Conservation (phyloP, 2,113 vertebrate genomes). For the Mastomys coucha region DNA sequence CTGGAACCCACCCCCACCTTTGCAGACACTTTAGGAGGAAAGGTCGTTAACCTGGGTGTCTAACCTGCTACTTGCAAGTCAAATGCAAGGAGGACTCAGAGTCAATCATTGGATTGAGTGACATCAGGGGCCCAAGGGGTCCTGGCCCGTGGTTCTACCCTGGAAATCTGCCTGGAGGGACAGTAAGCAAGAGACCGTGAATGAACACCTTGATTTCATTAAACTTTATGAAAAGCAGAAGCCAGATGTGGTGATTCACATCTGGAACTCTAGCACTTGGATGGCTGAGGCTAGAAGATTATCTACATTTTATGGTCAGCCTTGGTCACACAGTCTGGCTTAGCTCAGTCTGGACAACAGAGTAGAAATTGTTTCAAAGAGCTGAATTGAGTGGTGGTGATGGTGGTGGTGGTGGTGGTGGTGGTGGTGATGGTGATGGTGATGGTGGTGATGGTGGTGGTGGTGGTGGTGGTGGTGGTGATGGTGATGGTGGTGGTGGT, state of each 20-base stretch:
- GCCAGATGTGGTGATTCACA: not conserved
- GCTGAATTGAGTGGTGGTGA: no score
- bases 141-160: not conserved
- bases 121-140: not conserved
- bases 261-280: not conserved
- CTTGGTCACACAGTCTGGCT: not conserved
- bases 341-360: not conserved
- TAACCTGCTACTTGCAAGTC: not conserved
- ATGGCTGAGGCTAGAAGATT: not conserved
- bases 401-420: not conserved
- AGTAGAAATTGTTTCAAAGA: not conserved
- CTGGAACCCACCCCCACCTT: no score
- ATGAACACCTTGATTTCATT: not conserved
- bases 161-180: not conserved
- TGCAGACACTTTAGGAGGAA: not conserved
- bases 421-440: not conserved
- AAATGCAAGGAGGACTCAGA: not conserved
- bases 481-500: not conserved
- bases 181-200: not conserved
- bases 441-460: not conserved
- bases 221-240: not conserved
- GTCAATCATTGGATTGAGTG: not conserved
- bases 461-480: not conserved
- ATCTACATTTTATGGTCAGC: not conserved
- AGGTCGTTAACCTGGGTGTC: not conserved